A percentile compares a stretch with the other conserved stretches of the same genome.
These are phyloP conservation scores for Kobus ellipsiprymnus DNA, from an alignment of 2,113 vertebrate species.

Conservation along the genomic window DNA sequence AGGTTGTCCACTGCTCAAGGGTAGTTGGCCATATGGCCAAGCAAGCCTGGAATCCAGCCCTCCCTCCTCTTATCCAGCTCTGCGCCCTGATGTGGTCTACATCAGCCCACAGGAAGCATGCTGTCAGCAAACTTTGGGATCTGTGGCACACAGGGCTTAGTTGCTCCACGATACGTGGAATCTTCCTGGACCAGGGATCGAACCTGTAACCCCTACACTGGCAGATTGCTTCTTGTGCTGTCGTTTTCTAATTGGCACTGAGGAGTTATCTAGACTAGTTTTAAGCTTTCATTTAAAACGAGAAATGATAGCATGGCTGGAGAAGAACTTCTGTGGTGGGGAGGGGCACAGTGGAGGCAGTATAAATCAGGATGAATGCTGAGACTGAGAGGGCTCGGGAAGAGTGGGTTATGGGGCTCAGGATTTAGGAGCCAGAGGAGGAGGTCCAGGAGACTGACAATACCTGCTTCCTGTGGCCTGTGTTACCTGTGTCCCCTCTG, in stretches of 20 bases:
- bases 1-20: neutral
- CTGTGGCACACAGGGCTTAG: neutral
- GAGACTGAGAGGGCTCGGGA: neutral
- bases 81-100: neutral
- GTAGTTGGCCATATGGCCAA: neutral
- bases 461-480: neutral
- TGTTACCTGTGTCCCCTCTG: neutral
- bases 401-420: neutral
- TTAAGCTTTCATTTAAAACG: neutral
- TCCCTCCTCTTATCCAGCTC: neutral
- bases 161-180: neutral
- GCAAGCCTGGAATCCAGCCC: neutral
- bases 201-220: neutral
- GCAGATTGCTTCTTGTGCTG: neutral
- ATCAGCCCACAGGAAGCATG: neutral
- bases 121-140: neutral
- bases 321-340: neutral
- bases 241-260: neutral
- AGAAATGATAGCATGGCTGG: neutral
- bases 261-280: neutral
- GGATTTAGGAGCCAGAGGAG: neutral
- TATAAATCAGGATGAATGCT: neutral
- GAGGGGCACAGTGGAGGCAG: neutral
- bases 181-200: neutral
- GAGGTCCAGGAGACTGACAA: neutral